These are phyloP conservation scores for Zygothrica quintamaculata DNA, from an alignment of 2,888 invertebrate genomes.

Conservation along the genomic window DNA sequence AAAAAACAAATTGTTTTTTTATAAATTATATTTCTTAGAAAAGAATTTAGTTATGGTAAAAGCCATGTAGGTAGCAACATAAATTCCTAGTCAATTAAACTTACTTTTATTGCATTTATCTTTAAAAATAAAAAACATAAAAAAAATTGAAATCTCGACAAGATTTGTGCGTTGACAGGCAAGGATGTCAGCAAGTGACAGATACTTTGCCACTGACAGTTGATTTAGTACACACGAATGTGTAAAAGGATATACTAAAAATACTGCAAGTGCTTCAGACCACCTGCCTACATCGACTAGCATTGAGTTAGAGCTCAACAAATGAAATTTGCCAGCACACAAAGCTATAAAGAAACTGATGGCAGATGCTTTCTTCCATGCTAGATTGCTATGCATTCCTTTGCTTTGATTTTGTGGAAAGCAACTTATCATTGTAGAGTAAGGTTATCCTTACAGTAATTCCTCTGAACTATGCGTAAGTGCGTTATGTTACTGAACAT, in stretches of 20 bases:
- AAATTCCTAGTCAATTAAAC: conserved; percentile 2
- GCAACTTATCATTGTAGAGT: neutral
- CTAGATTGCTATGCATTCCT: conserved; percentile 9
- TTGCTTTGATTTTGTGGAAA: conserved; percentile 18
- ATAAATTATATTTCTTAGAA: too few species aligned
- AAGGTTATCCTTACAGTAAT: neutral
- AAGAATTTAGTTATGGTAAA: neutral
- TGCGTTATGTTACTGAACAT: conserved; percentile 36
- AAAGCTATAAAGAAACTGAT: conserved; percentile 33
- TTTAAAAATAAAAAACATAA: too few species aligned
- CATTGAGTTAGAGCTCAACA: conserved; percentile 22
- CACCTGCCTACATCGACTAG: conserved; percentile 19
- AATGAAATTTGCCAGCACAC: conserved; percentile 53
- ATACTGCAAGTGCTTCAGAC: neutral
- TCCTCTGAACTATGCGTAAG: neutral
- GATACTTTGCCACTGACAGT: conserved; percentile 44
- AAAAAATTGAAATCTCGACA: conserved; percentile 22
- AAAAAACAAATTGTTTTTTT: too few species aligned
- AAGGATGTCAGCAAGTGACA: conserved; percentile 28
- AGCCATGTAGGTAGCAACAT: neutral
- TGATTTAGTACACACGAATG: conserved; percentile 47
- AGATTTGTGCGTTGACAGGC: conserved; percentile 42
- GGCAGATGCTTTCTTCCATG: conserved; percentile 30
- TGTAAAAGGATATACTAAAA: neutral
- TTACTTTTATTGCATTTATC: conserved; percentile 41